These are phyloP conservation scores for Drosophila anomalipes DNA, from an alignment of 2,888 invertebrate species.

Conservation along the genomic window DNA sequence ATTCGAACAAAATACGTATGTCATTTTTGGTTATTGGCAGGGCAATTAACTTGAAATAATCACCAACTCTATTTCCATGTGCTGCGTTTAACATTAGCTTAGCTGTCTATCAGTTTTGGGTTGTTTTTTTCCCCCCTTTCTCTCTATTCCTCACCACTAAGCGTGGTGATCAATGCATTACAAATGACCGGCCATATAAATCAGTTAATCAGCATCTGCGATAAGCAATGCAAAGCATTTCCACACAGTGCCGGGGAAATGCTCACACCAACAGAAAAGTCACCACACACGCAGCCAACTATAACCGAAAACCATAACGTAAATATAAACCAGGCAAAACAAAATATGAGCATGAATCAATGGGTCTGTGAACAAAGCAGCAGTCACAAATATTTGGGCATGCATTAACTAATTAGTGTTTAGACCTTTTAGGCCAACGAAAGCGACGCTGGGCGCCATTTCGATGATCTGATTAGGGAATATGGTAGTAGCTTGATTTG, in stretches of 20 bases:
- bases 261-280: constrained; percentile 32
- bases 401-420: constrained; percentile 70
- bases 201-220: constrained; percentile 78
- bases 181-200: constrained; percentile 73
- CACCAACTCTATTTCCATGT: constrained; percentile 33
- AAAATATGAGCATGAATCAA: constrained; percentile 77
- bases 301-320: constrained; percentile 18
- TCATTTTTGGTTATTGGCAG: constrained; percentile 31
- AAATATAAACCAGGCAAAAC: constrained; percentile 48
- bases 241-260: constrained; percentile 55
- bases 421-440: constrained; percentile 9
- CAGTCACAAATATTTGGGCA: constrained; percentile 51
- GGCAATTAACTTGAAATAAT: constrained; percentile 57
- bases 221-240: constrained; percentile 66
- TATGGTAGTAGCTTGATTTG: constrained; percentile 17
- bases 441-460: constrained; percentile 9
- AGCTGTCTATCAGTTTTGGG: constrained; percentile 33
- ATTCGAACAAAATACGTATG: constrained; percentile 56
- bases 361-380: constrained; percentile 45
- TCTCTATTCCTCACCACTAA: constrained; percentile 1
- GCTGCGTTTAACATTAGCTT: constrained; percentile 38
- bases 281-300: constrained; percentile 36
- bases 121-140: constrained; percentile 11
- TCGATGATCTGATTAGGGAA: constrained; percentile 35
- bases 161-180: constrained; percentile 76